Percentiles rank a stretch among this genome's conserved stretches.
Conservation (phyloP, 2,113 vertebrate species). For the Plecotus auritus region DNA sequence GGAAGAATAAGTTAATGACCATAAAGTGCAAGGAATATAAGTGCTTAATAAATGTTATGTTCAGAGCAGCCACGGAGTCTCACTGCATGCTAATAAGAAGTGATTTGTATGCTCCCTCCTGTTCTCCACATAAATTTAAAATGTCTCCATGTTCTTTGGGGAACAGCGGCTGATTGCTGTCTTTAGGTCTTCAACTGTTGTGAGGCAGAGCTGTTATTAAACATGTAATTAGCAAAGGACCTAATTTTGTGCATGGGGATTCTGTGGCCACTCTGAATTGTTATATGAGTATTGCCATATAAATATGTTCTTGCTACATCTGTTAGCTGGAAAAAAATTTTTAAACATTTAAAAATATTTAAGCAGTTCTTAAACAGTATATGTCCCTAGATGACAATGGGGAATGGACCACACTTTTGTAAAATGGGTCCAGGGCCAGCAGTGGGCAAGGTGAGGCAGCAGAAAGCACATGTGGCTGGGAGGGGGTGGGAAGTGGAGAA, state of each 20-base stretch:
- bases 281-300: neutral
- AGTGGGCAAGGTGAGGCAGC: neutral
- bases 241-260: neutral
- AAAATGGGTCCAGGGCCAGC: neutral
- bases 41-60: neutral
- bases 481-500: neutral
- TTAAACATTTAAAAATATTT: neutral
- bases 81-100: slow-evolving; percentile 19
- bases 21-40: neutral
- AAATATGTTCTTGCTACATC: neutral
- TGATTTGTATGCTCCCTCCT: slow-evolving; percentile 32
- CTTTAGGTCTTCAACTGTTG: slow-evolving; percentile 36
- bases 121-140: slow-evolving; percentile 24
- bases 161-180: slow-evolving; percentile 17
- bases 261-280: neutral
- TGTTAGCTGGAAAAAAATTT: neutral
- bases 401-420: neutral
- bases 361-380: neutral
- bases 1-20: neutral
- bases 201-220: slow-evolving; percentile 55
- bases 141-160: slow-evolving; percentile 40
- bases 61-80: neutral
- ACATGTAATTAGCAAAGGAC: slow-evolving; percentile 58
- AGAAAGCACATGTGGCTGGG: neutral
- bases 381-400: neutral